phyloP scores from a whole-genome alignment of 2,888 invertebrate species.

The Brenthis hecate region DNA sequence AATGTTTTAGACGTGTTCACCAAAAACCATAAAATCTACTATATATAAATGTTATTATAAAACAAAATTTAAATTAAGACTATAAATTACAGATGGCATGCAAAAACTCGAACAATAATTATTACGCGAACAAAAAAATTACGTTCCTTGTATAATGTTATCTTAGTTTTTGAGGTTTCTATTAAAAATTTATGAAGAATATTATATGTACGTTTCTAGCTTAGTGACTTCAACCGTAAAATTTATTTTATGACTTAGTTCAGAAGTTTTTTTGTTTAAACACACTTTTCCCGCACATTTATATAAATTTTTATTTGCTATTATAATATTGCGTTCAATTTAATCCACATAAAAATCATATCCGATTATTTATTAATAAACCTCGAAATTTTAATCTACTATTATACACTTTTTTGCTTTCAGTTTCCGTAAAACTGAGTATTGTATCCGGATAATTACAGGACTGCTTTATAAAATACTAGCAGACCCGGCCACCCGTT shows the following conservation, averaged over 20 bases:
- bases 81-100: neutral
- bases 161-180: neutral
- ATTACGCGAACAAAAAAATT: neutral
- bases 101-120: conserved; percentile 6
- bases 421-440: no score
- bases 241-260: neutral
- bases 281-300: no score
- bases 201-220: neutral
- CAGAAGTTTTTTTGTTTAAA: no score
- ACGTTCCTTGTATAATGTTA: neutral
- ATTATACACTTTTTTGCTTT: no score
- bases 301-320: no score
- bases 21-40: conserved; percentile 5
- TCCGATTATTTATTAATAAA: no score
- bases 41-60: conserved; percentile 5
- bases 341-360: no score
- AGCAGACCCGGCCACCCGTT: no score
- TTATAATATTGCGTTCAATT: no score
- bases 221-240: neutral
- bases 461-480: no score
- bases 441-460: no score
- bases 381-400: no score
- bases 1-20: neutral
- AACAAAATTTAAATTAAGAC: conserved; percentile 5
- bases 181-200: neutral